Evolutionary conservation across 2,888 invertebrate genomes (phyloP).

Genomic region (Caenorhabditis wallacei): DNA sequence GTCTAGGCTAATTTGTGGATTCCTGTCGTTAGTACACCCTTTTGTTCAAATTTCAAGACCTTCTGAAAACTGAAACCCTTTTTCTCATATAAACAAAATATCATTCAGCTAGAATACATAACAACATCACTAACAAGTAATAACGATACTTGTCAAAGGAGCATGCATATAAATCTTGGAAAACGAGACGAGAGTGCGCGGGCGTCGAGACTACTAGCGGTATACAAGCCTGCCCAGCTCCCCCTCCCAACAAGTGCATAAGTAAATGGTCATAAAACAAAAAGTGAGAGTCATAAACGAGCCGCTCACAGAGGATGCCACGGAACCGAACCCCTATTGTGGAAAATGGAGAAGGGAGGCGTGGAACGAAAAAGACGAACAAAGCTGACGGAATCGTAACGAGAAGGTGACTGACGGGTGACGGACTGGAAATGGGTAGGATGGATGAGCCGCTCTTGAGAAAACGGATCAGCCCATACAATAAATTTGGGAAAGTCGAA

Average conservation of each 20-base stretch:
- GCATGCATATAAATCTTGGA: slow-evolving; percentile 33
- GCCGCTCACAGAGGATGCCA: slow-evolving; percentile 12
- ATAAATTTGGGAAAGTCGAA: slow-evolving; percentile 28
- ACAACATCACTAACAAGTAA: slow-evolving; percentile 7
- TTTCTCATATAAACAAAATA: not conserved
- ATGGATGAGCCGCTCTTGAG: slow-evolving; percentile 52
- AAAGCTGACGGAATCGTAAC: slow-evolving; percentile 55
- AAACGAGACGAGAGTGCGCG: slow-evolving; percentile 27
- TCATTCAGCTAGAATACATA: not conserved
- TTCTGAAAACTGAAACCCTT: no score
- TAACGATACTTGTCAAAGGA: slow-evolving; percentile 4
- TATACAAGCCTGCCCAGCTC: no score
- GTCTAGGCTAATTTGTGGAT: no score
- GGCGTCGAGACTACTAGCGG: not conserved
- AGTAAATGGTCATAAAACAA: slow-evolving; percentile 64
- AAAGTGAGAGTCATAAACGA: slow-evolving; percentile 64
- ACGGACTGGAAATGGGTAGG: slow-evolving; percentile 26
- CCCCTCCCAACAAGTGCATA: slow-evolving; percentile 54
- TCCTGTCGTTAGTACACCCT: no score
- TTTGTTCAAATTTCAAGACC: no score
- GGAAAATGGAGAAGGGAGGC: not conserved
- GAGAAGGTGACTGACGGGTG: slow-evolving; percentile 56
- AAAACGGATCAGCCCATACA: slow-evolving; percentile 44
- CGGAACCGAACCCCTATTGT: slow-evolving; percentile 19
- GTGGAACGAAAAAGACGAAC: slow-evolving; percentile 1